Base-by-base conservation (phyloP, 1,140 invertebrate species). In the Cotesia vestalis region DNA sequence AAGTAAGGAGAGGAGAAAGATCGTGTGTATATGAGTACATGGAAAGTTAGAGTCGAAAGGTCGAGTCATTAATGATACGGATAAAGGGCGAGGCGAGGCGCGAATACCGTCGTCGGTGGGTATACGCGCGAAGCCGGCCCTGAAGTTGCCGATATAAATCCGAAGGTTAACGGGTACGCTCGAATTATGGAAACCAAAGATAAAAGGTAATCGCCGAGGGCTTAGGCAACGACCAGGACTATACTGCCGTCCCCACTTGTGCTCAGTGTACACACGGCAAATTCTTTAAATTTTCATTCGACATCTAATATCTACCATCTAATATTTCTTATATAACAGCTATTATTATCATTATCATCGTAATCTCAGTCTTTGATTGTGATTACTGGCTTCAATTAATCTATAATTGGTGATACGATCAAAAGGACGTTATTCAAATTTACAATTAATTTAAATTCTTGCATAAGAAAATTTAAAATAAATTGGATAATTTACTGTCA, bases 111-210 rank as follows among this genome's bases (percentile, higher is more conserved):
- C 55, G 59, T 59, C 4, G 36, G 36, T 52, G 20, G 34, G 59
- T 36, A 36, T 60, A 38, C 59, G 62, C 71, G 53, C 71, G 53
- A 72, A 70, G 71, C 55, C 69, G 74, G 68, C 71, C 74, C 71
- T 75, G 74, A 75, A 73, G 61, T 51, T 59, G 63, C 71, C 74
- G 74, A 75, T 73, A 75, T 68, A 73, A 73, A 71, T 73, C 71
- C 71, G 71, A 75, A 75, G 74, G 74, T 73, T 75, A 75, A 75
- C 74, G 57, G 59, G 71, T 61, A 75, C 74, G 71, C 60, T 73
- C 53, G 62, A 73, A 73, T 73, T 73, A 70, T 69, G 63, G 62
- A 60, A 70, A 73, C 62, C 68, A 51, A 66, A 64, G 63, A 73
- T 73, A 70, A 73, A 73, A 73, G 64, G 67, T 66, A 60, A 73